phyloP scores from a whole-genome alignment of 1,140 invertebrate genomes.

The Pseudomyrmex cubaensis region DNA sequence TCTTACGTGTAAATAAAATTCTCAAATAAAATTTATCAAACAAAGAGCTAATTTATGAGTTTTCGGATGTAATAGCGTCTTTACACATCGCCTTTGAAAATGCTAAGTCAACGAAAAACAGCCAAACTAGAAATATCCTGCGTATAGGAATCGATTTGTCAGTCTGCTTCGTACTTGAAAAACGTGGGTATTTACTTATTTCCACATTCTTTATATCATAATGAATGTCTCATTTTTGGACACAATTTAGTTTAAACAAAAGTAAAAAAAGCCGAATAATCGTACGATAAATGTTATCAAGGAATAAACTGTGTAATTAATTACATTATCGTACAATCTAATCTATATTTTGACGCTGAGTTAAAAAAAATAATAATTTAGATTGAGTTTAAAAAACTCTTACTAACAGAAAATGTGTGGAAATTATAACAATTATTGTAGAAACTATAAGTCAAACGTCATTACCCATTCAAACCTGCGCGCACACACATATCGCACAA shows the following conservation, averaged over 20 bases:
- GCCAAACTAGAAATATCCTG: slow-evolving; percentile 36
- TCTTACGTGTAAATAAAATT: slow-evolving; percentile 25
- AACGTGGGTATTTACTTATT: slow-evolving; percentile 19
- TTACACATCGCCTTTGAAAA: not conserved
- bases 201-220: slow-evolving; percentile 36
- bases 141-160: slow-evolving; percentile 50
- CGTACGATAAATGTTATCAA: slow-evolving; percentile 14
- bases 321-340: slow-evolving; percentile 20
- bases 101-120: slow-evolving; percentile 36
- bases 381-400: not conserved
- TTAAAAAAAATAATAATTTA: slow-evolving; percentile 17
- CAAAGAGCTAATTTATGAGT: slow-evolving; percentile 31
- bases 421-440: slow-evolving; percentile 19
- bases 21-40: slow-evolving; percentile 14
- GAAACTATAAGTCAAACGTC: slow-evolving; percentile 39
- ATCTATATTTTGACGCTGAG: not conserved
- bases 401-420: slow-evolving; percentile 9
- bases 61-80: not conserved
- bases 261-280: slow-evolving; percentile 34
- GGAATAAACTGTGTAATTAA: slow-evolving; percentile 33
- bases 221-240: slow-evolving; percentile 7
- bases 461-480: slow-evolving; percentile 65
- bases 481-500: slow-evolving; percentile 65
- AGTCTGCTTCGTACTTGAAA: slow-evolving; percentile 54
- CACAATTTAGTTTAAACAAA: slow-evolving; percentile 27